Conservation (phyloP, 35 echinoderm and acorn worm species). For the Heliocidaris tuberculata region DNA sequence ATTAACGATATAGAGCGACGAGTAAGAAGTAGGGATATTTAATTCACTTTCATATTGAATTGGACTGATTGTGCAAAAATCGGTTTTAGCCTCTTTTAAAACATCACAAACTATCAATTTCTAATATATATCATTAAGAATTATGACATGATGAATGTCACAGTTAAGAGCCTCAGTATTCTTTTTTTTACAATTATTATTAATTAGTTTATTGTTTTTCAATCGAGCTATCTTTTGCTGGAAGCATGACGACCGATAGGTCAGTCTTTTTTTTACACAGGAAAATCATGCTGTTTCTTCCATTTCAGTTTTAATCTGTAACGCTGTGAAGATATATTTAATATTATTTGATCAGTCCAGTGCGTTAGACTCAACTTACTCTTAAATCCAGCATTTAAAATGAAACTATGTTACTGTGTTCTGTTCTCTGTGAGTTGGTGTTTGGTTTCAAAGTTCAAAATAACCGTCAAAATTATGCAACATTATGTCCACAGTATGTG, state of each 20-base stretch:
- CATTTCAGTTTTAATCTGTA: background rate
- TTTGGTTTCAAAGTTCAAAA: background rate
- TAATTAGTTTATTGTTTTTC: background rate
- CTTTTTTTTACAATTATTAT: background rate
- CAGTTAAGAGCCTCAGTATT: background rate
- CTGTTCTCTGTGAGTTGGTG: background rate
- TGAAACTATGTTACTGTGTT: background rate
- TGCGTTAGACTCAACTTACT: background rate
- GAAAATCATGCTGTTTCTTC: background rate
- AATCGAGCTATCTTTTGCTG: no score
- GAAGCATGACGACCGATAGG: no score
- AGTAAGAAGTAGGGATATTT: no score
- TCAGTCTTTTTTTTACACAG: background rate
- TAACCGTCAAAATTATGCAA: background rate
- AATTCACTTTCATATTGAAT: no score
- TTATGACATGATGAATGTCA: background rate
- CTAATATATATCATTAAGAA: background rate
- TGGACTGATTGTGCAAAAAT: no score
- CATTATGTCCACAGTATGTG: background rate
- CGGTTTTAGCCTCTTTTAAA: no score
- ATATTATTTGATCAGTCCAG: background rate
- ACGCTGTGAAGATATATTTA: background rate
- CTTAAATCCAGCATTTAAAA: background rate
- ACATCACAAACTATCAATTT: no score
- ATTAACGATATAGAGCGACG: background rate